Evolutionary conservation across 2,797 vertebrate species (phyloP).

Genomic region (Gadopsis marmoratus): DNA sequence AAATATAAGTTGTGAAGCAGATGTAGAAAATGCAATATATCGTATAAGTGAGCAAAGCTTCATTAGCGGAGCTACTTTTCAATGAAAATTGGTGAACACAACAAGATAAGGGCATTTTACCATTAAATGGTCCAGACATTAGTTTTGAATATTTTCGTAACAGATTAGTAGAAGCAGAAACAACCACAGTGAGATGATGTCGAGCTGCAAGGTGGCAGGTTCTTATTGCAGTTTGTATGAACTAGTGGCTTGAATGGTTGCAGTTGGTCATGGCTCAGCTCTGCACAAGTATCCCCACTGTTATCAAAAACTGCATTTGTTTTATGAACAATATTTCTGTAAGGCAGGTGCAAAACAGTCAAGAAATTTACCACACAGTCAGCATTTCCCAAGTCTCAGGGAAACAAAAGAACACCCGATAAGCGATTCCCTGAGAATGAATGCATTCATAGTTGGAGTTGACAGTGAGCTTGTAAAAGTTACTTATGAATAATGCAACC

Average conservation of each 20-base stretch:
- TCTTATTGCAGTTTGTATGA: not conserved
- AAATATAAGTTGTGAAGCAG: not conserved
- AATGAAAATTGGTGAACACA: no score
- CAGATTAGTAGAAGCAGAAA: not conserved
- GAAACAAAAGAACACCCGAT: constrained; percentile 5
- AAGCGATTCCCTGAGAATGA: not conserved
- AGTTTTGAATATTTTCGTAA: not conserved
- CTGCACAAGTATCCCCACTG: no score
- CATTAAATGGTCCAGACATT: not conserved
- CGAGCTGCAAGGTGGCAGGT: not conserved
- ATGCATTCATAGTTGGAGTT: not conserved
- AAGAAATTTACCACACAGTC: not conserved
- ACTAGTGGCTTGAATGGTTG: not conserved
- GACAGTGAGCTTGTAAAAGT: not conserved
- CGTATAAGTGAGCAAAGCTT: not conserved
- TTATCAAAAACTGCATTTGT: not conserved
- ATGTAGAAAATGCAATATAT: not conserved
- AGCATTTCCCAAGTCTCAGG: not conserved
- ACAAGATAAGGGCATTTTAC: not conserved
- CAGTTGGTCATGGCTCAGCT: not conserved
- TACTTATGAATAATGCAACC: not conserved
- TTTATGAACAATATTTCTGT: not conserved
- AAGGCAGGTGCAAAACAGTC: not conserved
- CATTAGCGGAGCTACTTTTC: not conserved
- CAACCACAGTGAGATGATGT: not conserved